These are phyloP conservation scores for Takifugu flavidus DNA, from an alignment of 2,113 vertebrate genomes.

Conservation along the genomic window DNA sequence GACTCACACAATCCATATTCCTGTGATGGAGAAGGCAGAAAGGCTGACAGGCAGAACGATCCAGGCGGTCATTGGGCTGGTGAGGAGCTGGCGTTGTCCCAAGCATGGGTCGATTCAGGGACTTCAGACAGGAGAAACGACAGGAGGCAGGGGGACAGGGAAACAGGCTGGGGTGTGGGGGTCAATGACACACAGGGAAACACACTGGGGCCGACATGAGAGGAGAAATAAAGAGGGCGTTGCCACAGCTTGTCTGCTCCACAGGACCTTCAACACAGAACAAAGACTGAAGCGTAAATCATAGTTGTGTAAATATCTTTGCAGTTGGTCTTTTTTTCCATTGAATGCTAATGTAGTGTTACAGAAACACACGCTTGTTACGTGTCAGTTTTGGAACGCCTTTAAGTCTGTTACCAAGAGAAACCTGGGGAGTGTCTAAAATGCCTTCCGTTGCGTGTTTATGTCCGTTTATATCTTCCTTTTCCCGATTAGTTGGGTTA, in stretches of 20 bases:
- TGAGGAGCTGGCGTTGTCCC: conserved; percentile 73
- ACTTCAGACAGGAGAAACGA: conserved; percentile 52
- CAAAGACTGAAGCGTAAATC: too few species aligned
- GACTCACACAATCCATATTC: conserved; percentile 96
- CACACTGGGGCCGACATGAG: conserved; percentile 66
- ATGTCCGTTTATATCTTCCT: too few species aligned
- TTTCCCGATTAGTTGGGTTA: too few species aligned
- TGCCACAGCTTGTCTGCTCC: conserved; percentile 58
- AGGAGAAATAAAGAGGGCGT: conserved; percentile 51
- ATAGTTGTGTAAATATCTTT: too few species aligned
- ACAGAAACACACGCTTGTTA: too few species aligned
- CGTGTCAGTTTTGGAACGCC: too few species aligned
- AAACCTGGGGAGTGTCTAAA: too few species aligned
- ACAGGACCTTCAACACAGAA: conserved; percentile 11
- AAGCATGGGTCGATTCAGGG: conserved; percentile 75
- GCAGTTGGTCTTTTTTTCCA: too few species aligned
- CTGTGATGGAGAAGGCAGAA: conserved; percentile 90
- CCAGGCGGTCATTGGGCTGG: conserved; percentile 93
- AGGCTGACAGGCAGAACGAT: conserved; percentile 91
- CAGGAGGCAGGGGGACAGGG: conserved; percentile 32
- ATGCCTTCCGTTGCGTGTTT: too few species aligned
- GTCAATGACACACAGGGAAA: conserved; percentile 63
- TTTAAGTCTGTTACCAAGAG: too few species aligned
- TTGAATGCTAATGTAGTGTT: too few species aligned
- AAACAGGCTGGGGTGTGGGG: conserved; percentile 53